Base-by-base conservation (phyloP, 2,888 invertebrate genomes). In the Campaea margaritaria region DNA sequence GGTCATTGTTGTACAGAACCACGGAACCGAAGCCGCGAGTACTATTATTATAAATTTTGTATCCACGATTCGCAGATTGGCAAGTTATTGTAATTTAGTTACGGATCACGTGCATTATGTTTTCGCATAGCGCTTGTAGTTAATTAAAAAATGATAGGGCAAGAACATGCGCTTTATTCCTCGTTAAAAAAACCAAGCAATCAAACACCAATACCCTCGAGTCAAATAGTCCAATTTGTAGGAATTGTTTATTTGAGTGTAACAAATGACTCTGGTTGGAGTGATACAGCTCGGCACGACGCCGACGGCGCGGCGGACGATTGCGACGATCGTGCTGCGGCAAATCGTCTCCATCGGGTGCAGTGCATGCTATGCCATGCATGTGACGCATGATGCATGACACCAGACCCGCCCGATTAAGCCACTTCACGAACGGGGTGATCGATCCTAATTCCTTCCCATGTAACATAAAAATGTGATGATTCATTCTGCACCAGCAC, bases 321-420 rank as follows among this genome's bases (percentile, higher is more conserved):
- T n/a, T n/a, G n/a, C n/a, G n/a, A n/a, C n/a, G n/a, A n/a, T 50
- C 39, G 44, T 48, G 27, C 11, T 51, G 51, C 51, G 42, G 42
- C 50, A 16, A 39, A 47, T 41, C 14, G 13, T 10, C 38, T 8
- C 21, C 39, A 46, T 39, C 45, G 15, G 52, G 43, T 31, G 21
- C 21, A 41, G 16, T 45, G 36, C 31, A 46, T 41, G 21, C 41
- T 13, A n/a, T 47, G 4, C 14, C 15, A 21, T 45, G 46, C 45
- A 51, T 16, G 28, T 52, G 58, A 38, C 38, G 47, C 41, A 28
- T 58, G 47, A 58, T 58, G 14, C 47, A 52, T 58, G 12, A 11
- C 11, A 3, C 12, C 12, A 12, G 12, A 27, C 36, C 31, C 27
- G 36, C 14, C 12, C 27, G 9, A 42, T 34, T 16, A 50, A 45